Percentiles rank a stretch among this genome's conserved stretches.
phyloP scores from a whole-genome alignment of 2,888 invertebrate species.

The Apotomis turbidana region DNA sequence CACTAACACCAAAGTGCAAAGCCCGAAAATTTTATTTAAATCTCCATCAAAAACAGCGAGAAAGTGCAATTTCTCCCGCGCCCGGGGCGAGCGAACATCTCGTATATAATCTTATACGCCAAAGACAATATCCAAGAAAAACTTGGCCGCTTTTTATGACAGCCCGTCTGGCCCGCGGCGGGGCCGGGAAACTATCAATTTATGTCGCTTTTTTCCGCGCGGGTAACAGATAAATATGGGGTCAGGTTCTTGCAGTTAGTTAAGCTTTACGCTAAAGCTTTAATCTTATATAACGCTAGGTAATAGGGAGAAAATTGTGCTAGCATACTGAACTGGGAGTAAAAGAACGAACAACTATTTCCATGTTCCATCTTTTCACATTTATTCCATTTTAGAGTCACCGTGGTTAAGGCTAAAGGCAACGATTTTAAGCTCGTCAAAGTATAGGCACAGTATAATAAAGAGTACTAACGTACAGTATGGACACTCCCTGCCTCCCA shows the following conservation, averaged over 20 bases:
- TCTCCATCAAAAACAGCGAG: background rate
- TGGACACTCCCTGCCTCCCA: too few relatives aligned
- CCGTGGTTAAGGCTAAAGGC: too few relatives aligned
- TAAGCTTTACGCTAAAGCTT: background rate
- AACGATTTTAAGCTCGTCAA: too few relatives aligned
- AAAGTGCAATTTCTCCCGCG: background rate
- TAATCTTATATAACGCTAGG: background rate
- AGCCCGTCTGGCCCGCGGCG: slow-evolving; percentile 25
- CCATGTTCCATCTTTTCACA: too few relatives aligned
- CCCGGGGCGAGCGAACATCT: slow-evolving; percentile 21
- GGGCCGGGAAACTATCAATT: slow-evolving; percentile 38
- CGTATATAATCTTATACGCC: slow-evolving; percentile 36
- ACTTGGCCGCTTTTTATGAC: slow-evolving; percentile 37
- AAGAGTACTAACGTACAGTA: too few relatives aligned
- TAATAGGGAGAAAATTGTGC: background rate
- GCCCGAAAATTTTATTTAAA: slow-evolving; percentile 5
- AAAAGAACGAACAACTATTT: too few relatives aligned
- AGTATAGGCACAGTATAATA: too few relatives aligned
- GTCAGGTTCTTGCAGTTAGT: slow-evolving; percentile 3
- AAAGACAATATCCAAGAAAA: slow-evolving; percentile 42
- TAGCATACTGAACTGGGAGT: too few relatives aligned
- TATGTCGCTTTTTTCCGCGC: slow-evolving; percentile 37
- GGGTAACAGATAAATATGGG: slow-evolving; percentile 28
- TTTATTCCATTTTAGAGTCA: too few relatives aligned
- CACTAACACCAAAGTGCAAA: background rate